A percentile compares a stretch with the other conserved stretches of the same genome.
Conservation (phyloP, 2,797 vertebrate species). For the Takifugu ocellatus region DNA sequence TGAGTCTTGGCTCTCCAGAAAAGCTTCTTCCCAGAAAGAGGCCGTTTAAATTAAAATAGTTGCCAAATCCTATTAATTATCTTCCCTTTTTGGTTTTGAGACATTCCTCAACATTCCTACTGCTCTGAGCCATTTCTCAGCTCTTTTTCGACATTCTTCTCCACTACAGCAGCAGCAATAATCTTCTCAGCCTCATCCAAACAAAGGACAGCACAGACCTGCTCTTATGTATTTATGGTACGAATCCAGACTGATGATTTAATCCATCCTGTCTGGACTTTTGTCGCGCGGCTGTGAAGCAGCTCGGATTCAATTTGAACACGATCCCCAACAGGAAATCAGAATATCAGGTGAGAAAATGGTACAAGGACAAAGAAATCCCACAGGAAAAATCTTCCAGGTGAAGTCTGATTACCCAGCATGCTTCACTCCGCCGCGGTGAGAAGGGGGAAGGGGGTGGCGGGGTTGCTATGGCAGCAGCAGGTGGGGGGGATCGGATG, state of each 20-base stretch:
- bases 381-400: conserved; percentile 45
- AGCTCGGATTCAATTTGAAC: conserved; percentile 21
- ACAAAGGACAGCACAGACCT: conserved; percentile 13
- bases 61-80: no score
- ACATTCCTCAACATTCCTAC: no score
- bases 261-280: neutral
- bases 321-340: neutral
- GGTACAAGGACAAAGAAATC: conserved; percentile 52
- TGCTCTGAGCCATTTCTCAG: neutral
- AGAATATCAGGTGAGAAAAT: conserved; percentile 19
- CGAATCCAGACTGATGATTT: conserved; percentile 9
- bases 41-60: no score
- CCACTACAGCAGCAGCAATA: neutral
- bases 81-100: no score
- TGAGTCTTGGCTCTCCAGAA: neutral
- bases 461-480: conserved; percentile 62
- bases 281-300: neutral
- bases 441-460: neutral
- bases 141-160: neutral
- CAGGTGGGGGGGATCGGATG: conserved; percentile 19
- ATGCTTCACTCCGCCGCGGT: conserved; percentile 37
- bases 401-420: conserved; percentile 68
- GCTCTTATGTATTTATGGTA: conserved; percentile 14
- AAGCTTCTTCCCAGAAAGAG: no score
- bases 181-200: neutral